Evolutionary conservation across 92 coral and sea anemone species (phyloP).

Genomic region (Palythoa caribaeorum): DNA sequence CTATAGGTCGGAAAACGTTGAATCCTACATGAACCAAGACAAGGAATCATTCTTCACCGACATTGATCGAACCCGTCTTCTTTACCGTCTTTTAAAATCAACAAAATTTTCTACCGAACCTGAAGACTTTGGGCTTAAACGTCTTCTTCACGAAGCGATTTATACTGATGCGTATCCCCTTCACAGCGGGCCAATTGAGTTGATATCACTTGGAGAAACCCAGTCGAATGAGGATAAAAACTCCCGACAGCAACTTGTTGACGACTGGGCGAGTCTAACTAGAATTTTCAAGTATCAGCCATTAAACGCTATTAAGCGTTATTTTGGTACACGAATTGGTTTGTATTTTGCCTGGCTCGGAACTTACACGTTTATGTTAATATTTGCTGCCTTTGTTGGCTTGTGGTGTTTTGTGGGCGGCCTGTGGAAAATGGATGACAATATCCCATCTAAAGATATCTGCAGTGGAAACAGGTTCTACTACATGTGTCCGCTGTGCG

Average conservation of each 20-base stretch:
- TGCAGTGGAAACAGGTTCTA: slow-evolving; percentile 45
- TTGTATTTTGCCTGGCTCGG: slow-evolving; percentile 73
- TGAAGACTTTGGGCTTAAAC: slow-evolving; percentile 56
- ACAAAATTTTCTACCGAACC: slow-evolving; percentile 44
- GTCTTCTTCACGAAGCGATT: slow-evolving; percentile 50
- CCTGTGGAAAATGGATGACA: slow-evolving; percentile 6
- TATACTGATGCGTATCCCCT: slow-evolving; percentile 58
- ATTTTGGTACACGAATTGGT: slow-evolving; percentile 63
- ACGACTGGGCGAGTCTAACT: slow-evolving; percentile 64
- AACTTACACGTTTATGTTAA: slow-evolving; percentile 55
- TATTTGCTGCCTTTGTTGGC: slow-evolving; percentile 65
- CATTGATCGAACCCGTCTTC: slow-evolving; percentile 63
- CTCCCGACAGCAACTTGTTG: slow-evolving; percentile 58
- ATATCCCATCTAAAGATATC: slow-evolving; percentile 59
- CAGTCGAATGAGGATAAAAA: slow-evolving; percentile 22
- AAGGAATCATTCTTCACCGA: slow-evolving; percentile 49
- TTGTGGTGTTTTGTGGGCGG: slow-evolving; percentile 63
- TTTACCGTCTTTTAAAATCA: slow-evolving; percentile 51
- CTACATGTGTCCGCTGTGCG: slow-evolving; percentile 74
- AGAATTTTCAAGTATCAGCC: slow-evolving; percentile 55
- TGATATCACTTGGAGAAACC: not conserved
- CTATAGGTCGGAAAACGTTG: slow-evolving; percentile 8
- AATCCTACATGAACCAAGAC: not conserved
- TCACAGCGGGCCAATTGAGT: slow-evolving; percentile 55
- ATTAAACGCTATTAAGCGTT: slow-evolving; percentile 54